phyloP scores from a whole-genome alignment of 2,797 vertebrate species.

The Sebastes kiyomatsui region DNA sequence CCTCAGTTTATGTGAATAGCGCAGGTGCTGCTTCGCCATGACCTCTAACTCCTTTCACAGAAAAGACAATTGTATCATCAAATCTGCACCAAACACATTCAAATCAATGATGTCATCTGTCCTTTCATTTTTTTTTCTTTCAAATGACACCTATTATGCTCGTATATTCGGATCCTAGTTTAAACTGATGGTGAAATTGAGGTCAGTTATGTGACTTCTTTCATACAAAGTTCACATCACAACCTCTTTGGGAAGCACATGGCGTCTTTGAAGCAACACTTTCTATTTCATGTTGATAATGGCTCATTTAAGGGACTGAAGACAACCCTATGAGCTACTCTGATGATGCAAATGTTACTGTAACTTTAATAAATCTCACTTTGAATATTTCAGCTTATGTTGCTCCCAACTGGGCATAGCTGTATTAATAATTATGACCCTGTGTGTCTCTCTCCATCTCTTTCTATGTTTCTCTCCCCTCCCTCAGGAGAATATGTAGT shows the following conservation, averaged over 20 bases:
- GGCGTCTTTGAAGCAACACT: background rate
- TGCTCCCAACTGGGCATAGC: slow-evolving; percentile 38
- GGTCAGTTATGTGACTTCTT: background rate
- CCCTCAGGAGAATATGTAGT: slow-evolving; percentile 95
- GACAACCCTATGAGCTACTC: slow-evolving; percentile 1
- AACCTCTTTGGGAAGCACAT: background rate
- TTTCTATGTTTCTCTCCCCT: slow-evolving; percentile 59
- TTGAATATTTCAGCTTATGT: slow-evolving; percentile 66
- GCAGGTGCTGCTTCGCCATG: background rate
- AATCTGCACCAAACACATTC: background rate
- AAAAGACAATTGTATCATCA: background rate
- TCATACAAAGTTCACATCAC: background rate
- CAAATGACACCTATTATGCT: background rate
- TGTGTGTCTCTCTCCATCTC: slow-evolving; percentile 54
- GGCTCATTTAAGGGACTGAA: background rate
- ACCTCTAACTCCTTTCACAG: background rate
- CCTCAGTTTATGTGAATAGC: background rate
- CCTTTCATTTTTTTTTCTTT: background rate
- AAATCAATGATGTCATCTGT: background rate
- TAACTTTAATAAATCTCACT: slow-evolving; percentile 43
- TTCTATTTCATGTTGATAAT: background rate
- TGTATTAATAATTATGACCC: slow-evolving; percentile 72
- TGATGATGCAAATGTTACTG: slow-evolving; percentile 28
- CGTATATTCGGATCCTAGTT: background rate
- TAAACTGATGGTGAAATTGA: background rate